Evolutionary conservation across 1,140 invertebrate genomes (phyloP), one percentile per base, ranked within the genome.

Genomic region (Bombus pyrosoma): DNA sequence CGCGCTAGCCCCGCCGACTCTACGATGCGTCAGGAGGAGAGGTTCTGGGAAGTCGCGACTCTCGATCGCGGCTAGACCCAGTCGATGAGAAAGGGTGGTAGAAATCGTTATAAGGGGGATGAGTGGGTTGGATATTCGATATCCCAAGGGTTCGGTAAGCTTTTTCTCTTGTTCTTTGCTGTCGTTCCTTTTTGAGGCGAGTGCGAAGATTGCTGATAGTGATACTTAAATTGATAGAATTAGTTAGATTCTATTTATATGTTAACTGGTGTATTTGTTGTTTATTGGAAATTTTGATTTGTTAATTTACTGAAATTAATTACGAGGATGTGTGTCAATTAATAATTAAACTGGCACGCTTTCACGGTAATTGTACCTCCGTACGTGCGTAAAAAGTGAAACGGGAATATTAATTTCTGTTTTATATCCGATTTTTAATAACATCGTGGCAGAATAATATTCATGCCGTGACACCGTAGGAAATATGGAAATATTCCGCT

Each of bases 1-100:
- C 71, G 82, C 82, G 22, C 37, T 71, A 57, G 47, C 43, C 37
- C 73, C 13, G 43, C 68, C 4, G 1, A 22, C 18, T 37, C 28
- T 37, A 25, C n/a, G 75, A 78, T 72, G 73, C 37, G 64, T 69
- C 57, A 12, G 13, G 18, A 69, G n/a, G 69, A 68, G 22, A 34
- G 66, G 64, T 75, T 47, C 69, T 59, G 64, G 85, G 28, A 87
- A 89, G 68, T 72, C 75, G 76, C 69, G 84, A 68, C 53, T 32
- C 64, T 37, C 79, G 59, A 62, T 62, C 59, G 12, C 59, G 59
- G 28, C 3, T 62, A 62, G 3, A 62, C 3, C 12, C 59, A n/a
- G 59, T 62, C 59, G 59, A 62, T 62, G 59, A n/a, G 39, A 34
- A 47, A 79, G 53, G 18, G 34, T 34, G 34, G 37, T 1, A 9